phyloP scores from a whole-genome alignment of 2,797 vertebrate species.

The Fringilla coelebs region DNA sequence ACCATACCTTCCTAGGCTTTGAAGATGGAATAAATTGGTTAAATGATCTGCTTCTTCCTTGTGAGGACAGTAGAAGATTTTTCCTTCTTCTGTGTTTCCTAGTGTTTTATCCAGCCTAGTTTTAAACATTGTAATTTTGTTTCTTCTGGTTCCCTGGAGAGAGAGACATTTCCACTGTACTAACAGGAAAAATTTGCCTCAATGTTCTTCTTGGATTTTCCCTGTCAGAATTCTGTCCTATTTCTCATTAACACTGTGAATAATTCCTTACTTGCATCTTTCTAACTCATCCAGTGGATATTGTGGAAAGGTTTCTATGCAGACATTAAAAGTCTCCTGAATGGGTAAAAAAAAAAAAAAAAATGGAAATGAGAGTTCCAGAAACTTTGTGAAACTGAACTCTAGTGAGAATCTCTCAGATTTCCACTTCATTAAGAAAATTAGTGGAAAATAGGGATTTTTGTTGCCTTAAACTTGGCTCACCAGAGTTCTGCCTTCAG shows the following conservation, averaged over 20 bases:
- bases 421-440: neutral
- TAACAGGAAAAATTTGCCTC: slow-evolving; percentile 41
- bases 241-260: neutral
- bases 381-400: neutral
- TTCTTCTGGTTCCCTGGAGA: neutral
- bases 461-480: neutral
- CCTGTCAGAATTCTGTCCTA: neutral
- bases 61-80: neutral
- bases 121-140: neutral
- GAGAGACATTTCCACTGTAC: neutral
- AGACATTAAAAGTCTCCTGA: neutral
- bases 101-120: slow-evolving; percentile 14
- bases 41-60: slow-evolving; percentile 9
- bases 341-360: neutral
- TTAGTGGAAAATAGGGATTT: neutral
- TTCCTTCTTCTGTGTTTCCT: slow-evolving; percentile 36
- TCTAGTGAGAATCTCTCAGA: neutral
- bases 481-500: neutral
- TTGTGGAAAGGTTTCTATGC: neutral
- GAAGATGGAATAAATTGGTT: slow-evolving; percentile 26
- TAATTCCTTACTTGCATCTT: slow-evolving; percentile 1
- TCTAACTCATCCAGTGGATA: neutral
- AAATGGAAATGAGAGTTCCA: neutral
- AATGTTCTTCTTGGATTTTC: slow-evolving; percentile 8
- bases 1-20: neutral